phyloP scores from a whole-genome alignment of 2,797 vertebrate species.

The Mormyrus proboscirostris region DNA sequence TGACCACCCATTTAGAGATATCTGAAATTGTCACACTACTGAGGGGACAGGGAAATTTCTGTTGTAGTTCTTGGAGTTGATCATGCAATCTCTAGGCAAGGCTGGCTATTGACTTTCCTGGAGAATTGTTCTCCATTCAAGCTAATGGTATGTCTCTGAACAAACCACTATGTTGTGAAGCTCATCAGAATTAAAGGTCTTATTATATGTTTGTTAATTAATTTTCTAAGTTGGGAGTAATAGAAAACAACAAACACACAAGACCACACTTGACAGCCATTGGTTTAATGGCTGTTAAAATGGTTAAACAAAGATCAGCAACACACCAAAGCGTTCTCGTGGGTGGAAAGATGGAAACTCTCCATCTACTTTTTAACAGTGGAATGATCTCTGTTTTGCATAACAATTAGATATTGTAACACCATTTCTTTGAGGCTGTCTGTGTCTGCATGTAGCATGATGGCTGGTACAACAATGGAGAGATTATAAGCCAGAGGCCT shows the following conservation, averaged over 20 bases:
- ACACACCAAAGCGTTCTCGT: not conserved
- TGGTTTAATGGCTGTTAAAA: not conserved
- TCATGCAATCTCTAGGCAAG: not conserved
- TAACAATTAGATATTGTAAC: not conserved
- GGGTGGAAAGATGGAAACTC: not conserved
- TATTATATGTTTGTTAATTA: not conserved
- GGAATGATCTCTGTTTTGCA: not conserved
- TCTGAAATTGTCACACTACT: not conserved
- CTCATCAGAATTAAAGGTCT: not conserved
- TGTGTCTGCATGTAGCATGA: conserved; percentile 22
- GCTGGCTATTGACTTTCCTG: not conserved
- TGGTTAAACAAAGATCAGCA: not conserved
- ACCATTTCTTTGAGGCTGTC: not conserved
- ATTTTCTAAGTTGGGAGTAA: not conserved
- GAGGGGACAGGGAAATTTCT: not conserved
- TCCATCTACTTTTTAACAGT: not conserved
- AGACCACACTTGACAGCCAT: not conserved
- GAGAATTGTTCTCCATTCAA: not conserved
- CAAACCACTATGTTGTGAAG: not conserved
- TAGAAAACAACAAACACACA: not conserved
- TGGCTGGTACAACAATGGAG: not conserved
- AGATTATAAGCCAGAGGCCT: not conserved
- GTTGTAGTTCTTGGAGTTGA: not conserved
- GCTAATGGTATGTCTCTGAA: not conserved
- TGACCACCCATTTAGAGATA: not conserved